Evolutionary conservation across 1,140 invertebrate genomes (phyloP), one percentile per base, ranked within the genome.

Genomic region (Zaprionus ghesquierei): DNA sequence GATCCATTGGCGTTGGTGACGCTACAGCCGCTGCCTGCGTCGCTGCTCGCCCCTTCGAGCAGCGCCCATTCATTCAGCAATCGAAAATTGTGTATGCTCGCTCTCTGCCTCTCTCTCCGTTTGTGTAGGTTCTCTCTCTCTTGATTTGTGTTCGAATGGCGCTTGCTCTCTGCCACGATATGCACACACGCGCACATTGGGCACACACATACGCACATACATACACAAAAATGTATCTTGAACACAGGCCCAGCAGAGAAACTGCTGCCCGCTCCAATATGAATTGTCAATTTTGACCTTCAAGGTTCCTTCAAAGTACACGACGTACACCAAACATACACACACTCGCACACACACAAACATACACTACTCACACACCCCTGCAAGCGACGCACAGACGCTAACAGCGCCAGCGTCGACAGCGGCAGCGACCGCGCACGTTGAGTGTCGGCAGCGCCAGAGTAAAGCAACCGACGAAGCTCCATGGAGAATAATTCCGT

Each of bases 271-370:
- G 63, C 72, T 74, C 79, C 79, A 86, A 84, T 75, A 81, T 65
- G 68, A 89, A 90, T 91, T 91, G 85, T 90, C 90, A 91, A 77
- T 91, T 89, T 91, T 91, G 90, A 91, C 90, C 90, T 91, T 91
- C 90, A 91, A 91, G 90, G 87, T 91, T 91, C 90, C 90, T 91
- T 90, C 87, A 91, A 91, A 85, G 71, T 81, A 69, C 76, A 73
- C 79, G 69, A 80, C 35, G 41, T 31, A 68, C 41, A 63, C 18
- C 44, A 23, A 9, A 38, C 15, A 68, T 41, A 66, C 65, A 68
- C 35, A 44, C 41, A 64, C 22, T 29, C 38, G 33, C 55, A 60
- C 29, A 50, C 25, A 73, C 38, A 56, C 27, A 55, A 12, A 46
- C 41, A 41, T 41, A n/a, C 35, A 41, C 35, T 41, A 38, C 35